Percentiles rank a stretch among this genome's conserved stretches.
These are phyloP conservation scores for Muscicapa adusta DNA, from an alignment of 2,113 vertebrate genomes.

Conservation along the genomic window DNA sequence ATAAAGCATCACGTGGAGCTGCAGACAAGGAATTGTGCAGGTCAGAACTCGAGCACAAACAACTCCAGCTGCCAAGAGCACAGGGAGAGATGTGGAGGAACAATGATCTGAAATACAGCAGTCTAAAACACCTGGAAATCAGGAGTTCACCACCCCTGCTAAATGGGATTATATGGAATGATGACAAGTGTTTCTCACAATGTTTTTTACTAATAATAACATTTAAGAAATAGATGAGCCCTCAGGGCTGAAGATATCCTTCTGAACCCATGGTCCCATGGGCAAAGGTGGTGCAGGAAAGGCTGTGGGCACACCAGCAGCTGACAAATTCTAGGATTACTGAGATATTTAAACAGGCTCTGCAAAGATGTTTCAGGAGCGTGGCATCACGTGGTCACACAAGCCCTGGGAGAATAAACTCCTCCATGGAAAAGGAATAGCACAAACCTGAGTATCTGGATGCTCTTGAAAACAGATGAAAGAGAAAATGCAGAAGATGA, in stretches of 20 bases:
- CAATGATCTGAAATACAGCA: neutral
- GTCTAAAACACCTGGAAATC: neutral
- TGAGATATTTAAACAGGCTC: neutral
- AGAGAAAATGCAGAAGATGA: neutral
- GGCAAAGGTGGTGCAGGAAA: neutral
- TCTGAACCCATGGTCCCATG: rapidly evolving
- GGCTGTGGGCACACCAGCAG: neutral
- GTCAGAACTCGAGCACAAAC: neutral
- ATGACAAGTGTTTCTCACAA: neutral
- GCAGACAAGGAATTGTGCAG: neutral
- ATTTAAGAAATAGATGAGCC: neutral
- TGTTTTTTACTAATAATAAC: rapidly evolving
- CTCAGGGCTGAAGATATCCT: neutral
- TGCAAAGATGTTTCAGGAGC: neutral
- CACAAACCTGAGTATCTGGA: neutral
- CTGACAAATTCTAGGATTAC: neutral
- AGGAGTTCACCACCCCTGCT: rapidly evolving
- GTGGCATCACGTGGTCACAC: rapidly evolving
- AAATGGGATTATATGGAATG: neutral
- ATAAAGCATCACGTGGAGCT: neutral
- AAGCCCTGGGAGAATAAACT: neutral
- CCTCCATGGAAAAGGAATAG: neutral
- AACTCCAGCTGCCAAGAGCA: neutral
- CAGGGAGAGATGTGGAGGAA: neutral
- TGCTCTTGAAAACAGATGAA: neutral